phyloP scores from a whole-genome alignment of 2,113 vertebrate genomes.

The Platanista minor region DNA sequence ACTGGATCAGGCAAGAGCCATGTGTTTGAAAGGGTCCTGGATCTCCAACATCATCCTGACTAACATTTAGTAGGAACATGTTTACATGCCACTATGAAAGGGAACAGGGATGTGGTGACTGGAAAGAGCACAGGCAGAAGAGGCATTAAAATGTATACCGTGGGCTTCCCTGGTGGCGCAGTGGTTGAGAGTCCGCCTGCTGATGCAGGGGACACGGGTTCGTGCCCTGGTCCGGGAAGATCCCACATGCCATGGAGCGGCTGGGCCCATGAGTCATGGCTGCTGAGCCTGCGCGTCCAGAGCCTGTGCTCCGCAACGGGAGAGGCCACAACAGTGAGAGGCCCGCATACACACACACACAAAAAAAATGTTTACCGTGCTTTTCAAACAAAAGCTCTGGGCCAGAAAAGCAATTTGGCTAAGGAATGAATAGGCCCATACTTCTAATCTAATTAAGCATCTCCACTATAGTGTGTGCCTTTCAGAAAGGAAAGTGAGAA shows the following conservation, averaged over 20 bases:
- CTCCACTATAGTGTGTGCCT: conserved; percentile 36
- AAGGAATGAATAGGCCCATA: background rate
- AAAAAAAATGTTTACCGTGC: background rate
- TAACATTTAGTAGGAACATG: background rate
- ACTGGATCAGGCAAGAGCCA: background rate
- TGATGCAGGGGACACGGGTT: too few species aligned
- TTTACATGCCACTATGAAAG: background rate
- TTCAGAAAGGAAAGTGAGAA: conserved; percentile 22
- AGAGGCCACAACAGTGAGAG: too few species aligned
- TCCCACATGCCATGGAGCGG: too few species aligned
- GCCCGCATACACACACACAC: too few species aligned
- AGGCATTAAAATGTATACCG: background rate
- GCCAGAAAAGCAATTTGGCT: conserved; percentile 1
- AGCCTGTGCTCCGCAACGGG: too few species aligned
- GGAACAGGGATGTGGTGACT: background rate
- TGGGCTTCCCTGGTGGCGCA: too few species aligned
- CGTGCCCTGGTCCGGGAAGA: too few species aligned
- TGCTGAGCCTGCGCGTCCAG: too few species aligned
- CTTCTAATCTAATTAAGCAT: background rate
- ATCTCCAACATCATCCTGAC: background rate
- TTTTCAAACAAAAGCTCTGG: conserved; percentile 4
- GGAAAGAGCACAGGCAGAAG: background rate
- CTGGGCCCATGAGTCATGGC: too few species aligned
- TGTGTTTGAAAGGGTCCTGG: background rate
- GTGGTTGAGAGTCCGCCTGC: too few species aligned